Evolutionary conservation across 2,797 vertebrate genomes (phyloP).

Genomic region (Anabas testudineus): DNA sequence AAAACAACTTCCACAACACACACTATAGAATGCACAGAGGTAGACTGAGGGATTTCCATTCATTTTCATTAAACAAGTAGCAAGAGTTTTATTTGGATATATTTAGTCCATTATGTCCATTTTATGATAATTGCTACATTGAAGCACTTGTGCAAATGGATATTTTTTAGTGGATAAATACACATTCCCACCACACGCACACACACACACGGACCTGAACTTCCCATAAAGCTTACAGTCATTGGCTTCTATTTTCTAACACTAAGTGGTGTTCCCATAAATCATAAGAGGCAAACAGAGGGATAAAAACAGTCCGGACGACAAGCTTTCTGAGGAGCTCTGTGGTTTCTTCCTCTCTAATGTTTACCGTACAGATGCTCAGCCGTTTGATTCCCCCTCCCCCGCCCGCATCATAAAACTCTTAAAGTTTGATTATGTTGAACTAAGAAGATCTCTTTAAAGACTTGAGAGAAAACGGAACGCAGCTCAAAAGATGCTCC

Average conservation of each 20-base stretch:
- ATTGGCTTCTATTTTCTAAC: conserved; percentile 40
- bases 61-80: too few species aligned
- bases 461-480: conserved; percentile 18
- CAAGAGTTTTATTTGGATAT: neutral
- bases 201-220: conserved; percentile 1
- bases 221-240: neutral
- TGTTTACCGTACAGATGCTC: conserved; percentile 47
- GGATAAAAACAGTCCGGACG: conserved; percentile 31
- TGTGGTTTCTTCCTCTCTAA: conserved; percentile 24
- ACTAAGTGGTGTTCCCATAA: conserved; percentile 32
- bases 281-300: conserved; percentile 37
- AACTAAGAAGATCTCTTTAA: conserved; percentile 21
- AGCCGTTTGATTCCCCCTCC: conserved; percentile 35
- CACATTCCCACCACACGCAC: neutral
- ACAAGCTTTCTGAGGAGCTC: conserved; percentile 21
- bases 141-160: neutral
- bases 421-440: conserved; percentile 43
- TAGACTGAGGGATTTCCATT: too few species aligned
- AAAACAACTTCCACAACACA: too few species aligned
- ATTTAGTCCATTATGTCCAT: neutral
- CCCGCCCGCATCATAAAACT: conserved; percentile 37
- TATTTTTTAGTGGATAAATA: neutral
- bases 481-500: conserved; percentile 6
- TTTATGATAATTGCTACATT: neutral
- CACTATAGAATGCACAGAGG: too few species aligned